Evolutionary conservation across 64 coral and sea anemone species (phyloP), one percentile per base, ranked within the genome.

Genomic region (Catalaphyllia jardinei): DNA sequence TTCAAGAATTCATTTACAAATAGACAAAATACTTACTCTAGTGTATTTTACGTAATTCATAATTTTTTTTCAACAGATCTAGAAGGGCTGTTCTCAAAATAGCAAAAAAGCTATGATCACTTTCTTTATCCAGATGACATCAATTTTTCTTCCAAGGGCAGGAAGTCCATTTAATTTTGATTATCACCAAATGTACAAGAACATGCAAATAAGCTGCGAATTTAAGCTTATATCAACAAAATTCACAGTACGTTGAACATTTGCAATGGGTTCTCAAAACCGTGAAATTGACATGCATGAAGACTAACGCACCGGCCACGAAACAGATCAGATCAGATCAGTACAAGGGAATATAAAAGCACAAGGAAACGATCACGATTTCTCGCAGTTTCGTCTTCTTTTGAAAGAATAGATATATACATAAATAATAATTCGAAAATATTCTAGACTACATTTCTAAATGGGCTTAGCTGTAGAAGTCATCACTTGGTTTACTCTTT

Each of bases 251-350:
- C 7, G 31, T 71, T 18, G 60, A 85, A 27, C 7, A 69, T 51
- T 83, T 85, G 49, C n/a, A 64, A 46, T 50, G 39, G 22, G 30
- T 71, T 85, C 38, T 71, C 22, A 10, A 39, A 22, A 13, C 19
- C 5, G 60, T 85, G 81, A 85, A 85, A 85, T 85, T 85, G 81
- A 85, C 81, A 69, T 49, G 31, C 20, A 50, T 22, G n/a, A 71
- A 42, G 8, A 25, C 3, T 83, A 85, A 85, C 62, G 77, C 42
- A 35, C 31, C 42, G 42, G 42, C 42, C 42, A 46, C 42, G 42
- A 46, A 67, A 25, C 20, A 33, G 33, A 35, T 35, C 33, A 33
- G 33, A 35, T 35, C 33, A 33, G 24, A 22, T 71, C 63, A 69
- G 15, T 51, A 83, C 22, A 50, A 50, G 42, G 42, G 5, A 46